A percentile compares a stretch with the other conserved stretches of the same genome.
Conservation (phyloP, 2,888 invertebrate species). For the Nomada ruficornis region DNA sequence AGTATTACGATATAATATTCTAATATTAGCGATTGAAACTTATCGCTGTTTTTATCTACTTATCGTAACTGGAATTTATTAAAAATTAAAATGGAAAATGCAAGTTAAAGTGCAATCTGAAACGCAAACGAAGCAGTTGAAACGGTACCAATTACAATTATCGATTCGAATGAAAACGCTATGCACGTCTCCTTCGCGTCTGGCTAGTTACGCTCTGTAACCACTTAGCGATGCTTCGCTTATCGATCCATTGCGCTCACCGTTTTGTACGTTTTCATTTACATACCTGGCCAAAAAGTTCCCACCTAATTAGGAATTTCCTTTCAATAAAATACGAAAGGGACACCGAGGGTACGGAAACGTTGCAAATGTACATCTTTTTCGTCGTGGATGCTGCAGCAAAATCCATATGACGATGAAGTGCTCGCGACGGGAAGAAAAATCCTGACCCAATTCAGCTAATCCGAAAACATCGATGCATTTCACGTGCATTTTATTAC, state of each 20-base stretch:
- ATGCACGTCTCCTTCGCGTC: not conserved
- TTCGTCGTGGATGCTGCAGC: too few relatives aligned
- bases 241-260: slow-evolving; percentile 20
- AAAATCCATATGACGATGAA: not conserved
- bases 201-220: not conserved
- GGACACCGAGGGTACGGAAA: not conserved
- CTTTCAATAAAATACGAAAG: not conserved
- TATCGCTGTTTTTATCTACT: too few relatives aligned
- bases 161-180: not conserved
- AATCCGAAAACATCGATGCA: not conserved
- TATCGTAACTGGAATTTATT: too few relatives aligned
- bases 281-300: not conserved
- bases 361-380: not conserved
- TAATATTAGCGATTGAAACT: too few relatives aligned
- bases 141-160: slow-evolving; percentile 12
- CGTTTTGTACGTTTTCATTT: not conserved
- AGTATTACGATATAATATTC: too few relatives aligned
- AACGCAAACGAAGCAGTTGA: not conserved
- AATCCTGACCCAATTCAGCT: slow-evolving; percentile 13
- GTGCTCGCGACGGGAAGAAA: not conserved
- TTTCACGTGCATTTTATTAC: not conserved
- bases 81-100: not conserved
- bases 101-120: not conserved
- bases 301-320: not conserved
- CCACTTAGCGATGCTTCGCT: slow-evolving; percentile 13